phyloP scores from a whole-genome alignment of 2,797 vertebrate species.

The Diceros bicornis region DNA sequence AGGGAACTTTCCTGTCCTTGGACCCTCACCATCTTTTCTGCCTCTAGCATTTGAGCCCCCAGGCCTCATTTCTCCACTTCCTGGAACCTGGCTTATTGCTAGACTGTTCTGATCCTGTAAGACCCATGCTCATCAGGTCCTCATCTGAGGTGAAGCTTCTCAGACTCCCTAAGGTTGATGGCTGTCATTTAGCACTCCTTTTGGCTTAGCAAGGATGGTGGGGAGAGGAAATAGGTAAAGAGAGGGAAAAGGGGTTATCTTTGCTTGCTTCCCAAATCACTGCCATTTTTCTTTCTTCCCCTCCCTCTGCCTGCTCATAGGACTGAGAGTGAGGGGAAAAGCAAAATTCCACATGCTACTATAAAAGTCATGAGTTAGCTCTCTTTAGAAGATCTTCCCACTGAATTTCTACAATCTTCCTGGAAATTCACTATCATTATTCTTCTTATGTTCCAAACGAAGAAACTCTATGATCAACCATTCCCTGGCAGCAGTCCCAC shows the following conservation, averaged over 20 bases:
- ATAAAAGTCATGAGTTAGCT: background rate
- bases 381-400: background rate
- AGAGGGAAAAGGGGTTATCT: background rate
- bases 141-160: background rate
- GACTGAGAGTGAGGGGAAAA: background rate
- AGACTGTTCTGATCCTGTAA: background rate
- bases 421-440: background rate
- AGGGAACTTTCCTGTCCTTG: background rate
- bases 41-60: background rate
- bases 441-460: background rate
- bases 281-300: background rate
- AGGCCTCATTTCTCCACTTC: background rate
- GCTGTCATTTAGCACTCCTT: background rate
- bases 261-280: background rate
- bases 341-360: background rate
- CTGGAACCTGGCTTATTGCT: background rate
- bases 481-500: background rate
- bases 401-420: background rate
- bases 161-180: background rate
- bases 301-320: background rate
- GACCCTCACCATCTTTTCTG: background rate
- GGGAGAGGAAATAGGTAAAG: background rate
- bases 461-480: background rate
- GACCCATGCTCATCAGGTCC: background rate
- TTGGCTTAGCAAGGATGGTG: background rate